Evolutionary conservation across 2,888 invertebrate species (phyloP).

Genomic region (Volucella inanis): DNA sequence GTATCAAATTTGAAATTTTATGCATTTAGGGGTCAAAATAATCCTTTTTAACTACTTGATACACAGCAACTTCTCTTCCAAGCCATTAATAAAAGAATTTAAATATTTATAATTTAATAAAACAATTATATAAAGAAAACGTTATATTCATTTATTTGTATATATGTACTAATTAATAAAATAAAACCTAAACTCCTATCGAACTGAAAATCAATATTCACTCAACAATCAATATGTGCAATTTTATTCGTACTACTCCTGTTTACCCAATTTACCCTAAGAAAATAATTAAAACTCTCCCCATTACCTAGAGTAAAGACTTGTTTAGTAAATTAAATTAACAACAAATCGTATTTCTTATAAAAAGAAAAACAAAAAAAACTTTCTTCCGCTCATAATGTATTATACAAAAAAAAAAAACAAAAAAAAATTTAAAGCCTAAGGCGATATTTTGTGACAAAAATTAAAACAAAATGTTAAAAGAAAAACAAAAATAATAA

Average conservation of each 20-base stretch:
- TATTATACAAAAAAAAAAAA: slow-evolving; percentile 63
- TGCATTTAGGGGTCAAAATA: no score
- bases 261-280: slow-evolving; percentile 50
- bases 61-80: slow-evolving; percentile 40
- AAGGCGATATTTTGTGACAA: slow-evolving; percentile 72
- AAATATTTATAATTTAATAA: slow-evolving; percentile 22
- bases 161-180: slow-evolving; percentile 39
- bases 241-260: slow-evolving; percentile 68
- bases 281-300: slow-evolving; percentile 21
- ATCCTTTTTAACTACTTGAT: not conserved
- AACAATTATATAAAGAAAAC: slow-evolving; percentile 13
- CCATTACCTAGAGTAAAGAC: slow-evolving; percentile 75
- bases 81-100: slow-evolving; percentile 5
- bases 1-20: no score
- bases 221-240: slow-evolving; percentile 74
- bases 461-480: not conserved
- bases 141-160: slow-evolving; percentile 35
- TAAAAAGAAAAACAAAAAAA: slow-evolving; percentile 42
- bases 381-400: slow-evolving; percentile 71
- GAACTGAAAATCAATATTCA: slow-evolving; percentile 74
- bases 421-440: slow-evolving; percentile 21
- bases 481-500: slow-evolving; percentile 43
- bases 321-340: slow-evolving; percentile 54
- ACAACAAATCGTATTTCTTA: not conserved
- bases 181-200: slow-evolving; percentile 68